Conservation (phyloP, 2,888 invertebrate genomes). For the Theodoxus fluviatilis region DNA sequence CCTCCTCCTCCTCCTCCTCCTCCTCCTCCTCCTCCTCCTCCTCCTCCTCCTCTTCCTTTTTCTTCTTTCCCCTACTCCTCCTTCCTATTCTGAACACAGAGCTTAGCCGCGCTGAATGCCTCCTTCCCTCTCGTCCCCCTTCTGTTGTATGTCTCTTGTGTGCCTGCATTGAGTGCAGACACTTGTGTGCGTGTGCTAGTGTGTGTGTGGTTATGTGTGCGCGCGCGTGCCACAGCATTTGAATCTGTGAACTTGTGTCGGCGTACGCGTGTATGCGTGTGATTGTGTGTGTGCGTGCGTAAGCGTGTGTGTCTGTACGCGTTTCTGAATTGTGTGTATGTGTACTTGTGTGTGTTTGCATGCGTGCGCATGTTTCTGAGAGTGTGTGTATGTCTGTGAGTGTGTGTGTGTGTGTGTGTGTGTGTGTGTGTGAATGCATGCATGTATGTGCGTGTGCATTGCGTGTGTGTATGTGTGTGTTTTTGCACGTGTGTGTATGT, state of each 20-base stretch:
- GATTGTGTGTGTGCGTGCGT: slow-evolving; percentile 9
- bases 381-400: slow-evolving; percentile 8
- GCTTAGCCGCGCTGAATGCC: not conserved
- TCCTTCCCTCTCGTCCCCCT: too few species aligned
- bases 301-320: not conserved
- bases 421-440: not conserved
- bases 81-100: not conserved
- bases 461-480: slow-evolving; percentile 18
- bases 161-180: not conserved
- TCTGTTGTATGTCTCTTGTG: slow-evolving; percentile 3
- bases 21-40: not conserved
- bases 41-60: too few species aligned
- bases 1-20: not conserved
- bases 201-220: not conserved
- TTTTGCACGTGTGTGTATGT: slow-evolving; percentile 16
- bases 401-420: slow-evolving; percentile 4
- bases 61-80: not conserved
- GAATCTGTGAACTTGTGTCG: not conserved
- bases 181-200: not conserved
- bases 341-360: slow-evolving; percentile 10
- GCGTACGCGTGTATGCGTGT: not conserved
- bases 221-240: not conserved
- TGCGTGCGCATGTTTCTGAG: slow-evolving; percentile 2
- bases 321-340: slow-evolving; percentile 5
- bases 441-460: not conserved